Base-by-base conservation (phyloP, 2,888 invertebrate genomes). In the Mythimna vitellina region DNA sequence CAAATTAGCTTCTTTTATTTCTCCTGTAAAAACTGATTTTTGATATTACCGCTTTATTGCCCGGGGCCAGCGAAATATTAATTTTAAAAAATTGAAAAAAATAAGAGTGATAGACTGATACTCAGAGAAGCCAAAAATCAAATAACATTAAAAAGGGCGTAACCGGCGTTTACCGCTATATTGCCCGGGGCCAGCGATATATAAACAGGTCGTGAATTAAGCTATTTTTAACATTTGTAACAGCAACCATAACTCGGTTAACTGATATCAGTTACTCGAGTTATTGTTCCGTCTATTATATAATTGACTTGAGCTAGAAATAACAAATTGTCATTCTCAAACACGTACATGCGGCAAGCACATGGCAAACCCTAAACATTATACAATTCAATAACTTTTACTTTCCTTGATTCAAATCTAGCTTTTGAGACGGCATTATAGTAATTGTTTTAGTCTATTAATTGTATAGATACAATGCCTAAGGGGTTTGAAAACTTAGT, bases 331-430 rank as follows among this genome's bases (percentile, higher is more conserved):
- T 32, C 14, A 12, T 32, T 25, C 20, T 53, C 10, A 35, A 60
- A 38, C 2, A 35, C 53, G 62, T 12, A 68, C 32, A 56, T 35
- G 9, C 35, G 8, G 35, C 9, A 35, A 9, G 9, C 42, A 22
- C 38, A 69, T 17, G 25, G 46, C 57, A 65, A 56, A 49, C 69
- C 69, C 35, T 62, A 51, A 72, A 70, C 69, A 67, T 67, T 49
- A 70, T 64, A 12, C 46, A 17, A 46, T 70, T 72, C 35, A 69
- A 67, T 65, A 71, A 68, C 14, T 61, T 66, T 53, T 69, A 81
- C 68, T 64, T 72, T 82, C 35, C 73, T 82, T 80, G 80, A 82
- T 82, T 56, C 65, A 58, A 73, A 82, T 82, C 80, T 80, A 82
- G 82, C 82, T 82, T 70, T 66, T 80, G 54, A 70, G 65, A 73